Evolutionary conservation across 2,797 vertebrate species (phyloP).

Genomic region (Tachyglossus aculeatus): DNA sequence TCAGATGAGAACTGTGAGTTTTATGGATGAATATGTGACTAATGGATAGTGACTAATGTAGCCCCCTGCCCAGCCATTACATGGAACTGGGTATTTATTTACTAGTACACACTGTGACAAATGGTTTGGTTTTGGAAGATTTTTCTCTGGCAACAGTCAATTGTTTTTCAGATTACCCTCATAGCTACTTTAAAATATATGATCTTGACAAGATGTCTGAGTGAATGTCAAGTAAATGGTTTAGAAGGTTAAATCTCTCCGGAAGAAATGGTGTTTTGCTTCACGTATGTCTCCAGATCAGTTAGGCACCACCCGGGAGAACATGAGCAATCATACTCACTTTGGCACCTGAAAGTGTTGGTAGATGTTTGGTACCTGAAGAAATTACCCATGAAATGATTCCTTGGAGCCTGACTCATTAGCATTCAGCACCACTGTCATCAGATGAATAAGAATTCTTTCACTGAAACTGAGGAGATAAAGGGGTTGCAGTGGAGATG

Average conservation of each 20-base stretch:
- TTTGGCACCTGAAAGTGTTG: conserved; percentile 6
- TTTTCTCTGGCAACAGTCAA: not conserved
- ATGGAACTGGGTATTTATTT: conserved; percentile 45
- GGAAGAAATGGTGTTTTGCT: not conserved
- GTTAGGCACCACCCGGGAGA: not conserved
- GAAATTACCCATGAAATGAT: conserved; percentile 48
- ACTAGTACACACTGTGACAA: conserved; percentile 23
- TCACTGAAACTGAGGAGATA: conserved; percentile 26
- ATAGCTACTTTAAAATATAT: conserved; percentile 1
- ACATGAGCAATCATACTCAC: conserved; percentile 10
- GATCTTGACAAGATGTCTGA: not conserved
- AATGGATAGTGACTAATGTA: conserved; percentile 44
- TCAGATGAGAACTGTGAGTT: conserved; percentile 21
- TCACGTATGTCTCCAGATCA: not conserved
- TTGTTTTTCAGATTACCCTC: not conserved
- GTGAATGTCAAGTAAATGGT: not conserved
- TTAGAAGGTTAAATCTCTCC: conserved; percentile 16
- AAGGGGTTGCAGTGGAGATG: conserved; percentile 9
- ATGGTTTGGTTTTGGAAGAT: not conserved
- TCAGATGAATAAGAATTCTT: conserved; percentile 33
- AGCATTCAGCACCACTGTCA: conserved; percentile 16
- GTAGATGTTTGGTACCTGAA: conserved; percentile 28
- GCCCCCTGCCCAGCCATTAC: conserved; percentile 15
- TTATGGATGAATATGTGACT: conserved; percentile 40
- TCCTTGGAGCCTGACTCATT: conserved; percentile 9